Evolutionary conservation across 2,888 invertebrate genomes (phyloP), one percentile per base, ranked within the genome.

Genomic region (Stomorhina lunata): DNA sequence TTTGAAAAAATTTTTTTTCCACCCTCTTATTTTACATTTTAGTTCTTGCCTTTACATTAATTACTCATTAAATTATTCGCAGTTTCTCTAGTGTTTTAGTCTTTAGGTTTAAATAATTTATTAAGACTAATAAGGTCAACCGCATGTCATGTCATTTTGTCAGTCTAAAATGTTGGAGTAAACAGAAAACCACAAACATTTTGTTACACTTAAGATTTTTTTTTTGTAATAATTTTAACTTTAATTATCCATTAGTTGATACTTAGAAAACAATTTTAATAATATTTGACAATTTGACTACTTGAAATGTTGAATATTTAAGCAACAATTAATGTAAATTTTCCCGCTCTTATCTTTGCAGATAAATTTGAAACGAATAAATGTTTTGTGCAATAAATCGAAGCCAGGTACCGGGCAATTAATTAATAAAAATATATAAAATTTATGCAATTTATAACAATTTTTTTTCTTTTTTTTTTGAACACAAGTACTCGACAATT

Each of bases 301-400:
- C 53, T 71, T 63, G 12, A 71, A 69, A 69, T 63, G 45, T 59
- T 77, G 59, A 59, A 75, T 75, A 78, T 71, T 61, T 50, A 57
- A 53, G 43, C 34, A 78, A 29, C 69, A 55, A 69, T 78, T 78
- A 68, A 69, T 77, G 59, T 77, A 57, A 55, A 22, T 63, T 32
- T 61, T 53, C 68, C 59, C 76, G 57, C 34, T 61, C 71, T 78
- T 78, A 78, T 78, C 78, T 71, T 78, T 78, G 27, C 78, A 78
- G 78, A 78, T 78, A 68, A 59, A 68, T 75, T n/a, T n/a, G n/a
- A n/a, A n/a, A n/a, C n/a, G 20, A 68, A 68, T 65, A 61, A 50
- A 63, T 73, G 73, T 73, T 50, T 71, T 57, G 40, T 40, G 34
- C 63, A 55, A 45, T n/a, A 25, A 71, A 63, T 32, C 17, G 32